Base-by-base conservation (phyloP, 2,113 vertebrate genomes). In the Ellobius talpinus region DNA sequence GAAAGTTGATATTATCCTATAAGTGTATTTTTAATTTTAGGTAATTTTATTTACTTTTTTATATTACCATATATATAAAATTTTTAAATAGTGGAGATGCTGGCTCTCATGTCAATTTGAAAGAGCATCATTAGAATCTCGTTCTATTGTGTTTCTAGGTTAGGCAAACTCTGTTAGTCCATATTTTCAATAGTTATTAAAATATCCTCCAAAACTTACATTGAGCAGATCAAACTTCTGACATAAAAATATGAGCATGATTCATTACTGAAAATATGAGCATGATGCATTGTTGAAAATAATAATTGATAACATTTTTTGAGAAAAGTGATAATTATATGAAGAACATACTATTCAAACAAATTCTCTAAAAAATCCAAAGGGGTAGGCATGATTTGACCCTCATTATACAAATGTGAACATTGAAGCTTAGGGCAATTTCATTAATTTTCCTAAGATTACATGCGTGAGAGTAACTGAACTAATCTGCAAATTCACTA, bases 11-110 rank as follows among this genome's bases (percentile, higher is more conserved):
- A 12, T n/a, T 4, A 19, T 66, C 33, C 33, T 70, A 19, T 5
- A n/a, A 36, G n/a, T 50, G 23, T 58, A 55, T 97, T 90, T 79
- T 39, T n/a, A n/a, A 61, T 87, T 77, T 72, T 91, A 72, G 63
- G 50, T 82, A n/a, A 81, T 81, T 87, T 90, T 31, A 11, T 66
- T 86, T 86, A 86, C n/a, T 68, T 33, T 92, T 68, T 23, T 76
- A 70, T 96, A 76, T 23, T 72, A 47, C n/a, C 11, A 14, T 42
- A 66, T 55, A 55, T 55, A 16, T 50, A 50, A 50, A 3, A 55
- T 14, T 66, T 93, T 55, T 88, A 52, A 95, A 79, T 58, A 91
- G 5, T 73, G 84, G 61, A 85, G n/a, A 82, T 88, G 72, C 12
- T 94, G n/a, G 92, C 73, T 77, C 14, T 77, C 14, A 9, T 26